Base-by-base conservation (phyloP, 2,888 invertebrate genomes). In the Caenorhabditis japonica region DNA sequence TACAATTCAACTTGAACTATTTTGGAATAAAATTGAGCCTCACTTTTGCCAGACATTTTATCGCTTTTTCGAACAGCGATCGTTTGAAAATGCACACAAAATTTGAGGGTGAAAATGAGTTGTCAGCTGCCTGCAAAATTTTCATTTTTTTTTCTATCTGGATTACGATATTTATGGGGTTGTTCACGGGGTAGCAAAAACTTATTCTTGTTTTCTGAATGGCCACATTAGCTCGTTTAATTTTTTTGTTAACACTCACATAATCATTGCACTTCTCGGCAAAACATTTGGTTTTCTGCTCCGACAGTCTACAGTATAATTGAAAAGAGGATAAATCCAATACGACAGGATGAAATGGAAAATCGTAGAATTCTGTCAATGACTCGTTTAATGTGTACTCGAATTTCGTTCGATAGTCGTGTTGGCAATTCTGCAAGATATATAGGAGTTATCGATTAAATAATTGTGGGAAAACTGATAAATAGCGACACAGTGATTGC, bases 81-180 rank as follows among this genome's bases (percentile, higher is more conserved):
- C 81, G 27, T 64, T 85, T 85, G 75, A 86, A 86, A 38, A 79
- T 59, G 53, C 86, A 86, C 7, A 86, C 61, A 59, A 86, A 87
- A 70, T 86, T 86, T 7, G 86, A 84, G 3, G 86, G 86, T 0
- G 85, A 85, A 58, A 86, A 86, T 7, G 84, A 83, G 19, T 82
- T 79, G 60, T 85, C 85, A 5, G 86, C 85, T 0, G 80, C 75
- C 84, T 85, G 59, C 12, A 17, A 13, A 30, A 30, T 30, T 30
- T 30, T 30, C 5, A 5, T 30, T n/a, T n/a, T n/a, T n/a, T n/a
- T n/a, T n/a, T n/a, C n/a, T n/a, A n/a, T n/a, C n/a, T n/a, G n/a
- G n/a, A n/a, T n/a, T n/a, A n/a, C n/a, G n/a, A n/a, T n/a, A n/a
- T n/a, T n/a, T n/a, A n/a, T n/a, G n/a, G n/a, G n/a, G n/a, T n/a